Conservation (phyloP, 2,797 vertebrate genomes). For the Squalus acanthias region DNA sequence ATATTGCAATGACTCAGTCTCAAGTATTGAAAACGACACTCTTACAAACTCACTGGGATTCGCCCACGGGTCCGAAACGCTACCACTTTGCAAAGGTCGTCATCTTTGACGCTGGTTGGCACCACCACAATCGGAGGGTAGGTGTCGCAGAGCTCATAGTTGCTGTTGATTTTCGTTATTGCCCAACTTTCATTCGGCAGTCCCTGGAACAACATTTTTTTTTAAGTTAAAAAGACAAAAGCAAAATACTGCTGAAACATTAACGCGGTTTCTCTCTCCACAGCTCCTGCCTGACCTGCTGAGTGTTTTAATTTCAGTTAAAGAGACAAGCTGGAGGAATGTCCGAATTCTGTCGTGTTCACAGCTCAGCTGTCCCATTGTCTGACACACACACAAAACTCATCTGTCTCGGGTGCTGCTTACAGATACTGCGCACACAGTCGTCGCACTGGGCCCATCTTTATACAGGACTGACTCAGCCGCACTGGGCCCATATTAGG, state of each 20-base stretch:
- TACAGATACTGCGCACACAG: too few relatives aligned
- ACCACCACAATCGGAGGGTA: constrained; percentile 84
- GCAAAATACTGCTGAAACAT: background rate
- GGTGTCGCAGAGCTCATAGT: constrained; percentile 85
- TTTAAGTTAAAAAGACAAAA: background rate
- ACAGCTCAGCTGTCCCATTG: too few relatives aligned
- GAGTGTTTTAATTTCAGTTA: background rate
- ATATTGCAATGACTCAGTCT: background rate
- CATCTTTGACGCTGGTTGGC: constrained; percentile 82
- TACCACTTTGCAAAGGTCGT: constrained; percentile 78
- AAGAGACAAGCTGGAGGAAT: too few relatives aligned
- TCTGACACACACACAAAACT: too few relatives aligned
- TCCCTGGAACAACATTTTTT: constrained; percentile 58
- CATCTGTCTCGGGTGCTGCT: too few relatives aligned
- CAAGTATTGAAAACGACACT: background rate
- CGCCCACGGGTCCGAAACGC: constrained; percentile 84
- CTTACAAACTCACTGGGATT: constrained; percentile 72
- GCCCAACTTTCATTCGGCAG: constrained; percentile 95
- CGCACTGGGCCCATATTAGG: too few relatives aligned
- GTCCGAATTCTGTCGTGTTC: too few relatives aligned
- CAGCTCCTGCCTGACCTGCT: background rate
- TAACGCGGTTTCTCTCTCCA: background rate
- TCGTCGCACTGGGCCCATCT: too few relatives aligned
- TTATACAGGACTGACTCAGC: too few relatives aligned
- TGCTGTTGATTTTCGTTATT: constrained; percentile 84